Evolutionary conservation across 2,888 invertebrate genomes (phyloP).

Genomic region (Drymonia ruficornis): DNA sequence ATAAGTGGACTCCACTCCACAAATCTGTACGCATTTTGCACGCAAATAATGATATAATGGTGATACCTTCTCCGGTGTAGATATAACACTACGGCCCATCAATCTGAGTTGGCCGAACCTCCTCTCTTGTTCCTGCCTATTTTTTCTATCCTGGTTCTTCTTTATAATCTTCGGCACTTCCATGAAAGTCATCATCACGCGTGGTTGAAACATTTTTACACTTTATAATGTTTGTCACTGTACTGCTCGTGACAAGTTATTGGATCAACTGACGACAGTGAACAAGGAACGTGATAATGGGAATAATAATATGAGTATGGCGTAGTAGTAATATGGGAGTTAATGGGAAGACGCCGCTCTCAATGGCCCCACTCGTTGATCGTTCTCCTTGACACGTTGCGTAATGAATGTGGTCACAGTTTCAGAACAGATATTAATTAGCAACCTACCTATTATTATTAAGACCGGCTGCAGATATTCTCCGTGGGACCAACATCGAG

Average conservation of each 20-base stretch:
- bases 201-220: slow-evolving; percentile 41
- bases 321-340: slow-evolving; percentile 6
- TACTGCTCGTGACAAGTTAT: slow-evolving; percentile 35
- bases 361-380: neutral
- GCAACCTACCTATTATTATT: neutral
- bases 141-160: slow-evolving; percentile 9
- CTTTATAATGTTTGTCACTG: slow-evolving; percentile 17
- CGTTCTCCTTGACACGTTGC: neutral
- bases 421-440: slow-evolving; percentile 1
- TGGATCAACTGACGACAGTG: slow-evolving; percentile 36
- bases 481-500: no score
- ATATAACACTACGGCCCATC: neutral
- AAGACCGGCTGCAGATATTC: no score
- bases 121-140: neutral
- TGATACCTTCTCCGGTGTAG: neutral
- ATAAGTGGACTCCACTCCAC: no score
- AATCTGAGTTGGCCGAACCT: neutral
- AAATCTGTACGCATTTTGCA: no score
- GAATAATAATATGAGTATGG: no score
- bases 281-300: slow-evolving; percentile 4
- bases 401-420: neutral
- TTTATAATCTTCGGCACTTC: slow-evolving; percentile 30
- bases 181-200: slow-evolving; percentile 37
- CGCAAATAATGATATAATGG: no score
- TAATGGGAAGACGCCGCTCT: slow-evolving; percentile 1